These are phyloP conservation scores for Aurelia aurita complex sp. Pacific DNA, from an alignment of 30 jellyfish, hydroid and myxozoan species.

Conservation along the genomic window DNA sequence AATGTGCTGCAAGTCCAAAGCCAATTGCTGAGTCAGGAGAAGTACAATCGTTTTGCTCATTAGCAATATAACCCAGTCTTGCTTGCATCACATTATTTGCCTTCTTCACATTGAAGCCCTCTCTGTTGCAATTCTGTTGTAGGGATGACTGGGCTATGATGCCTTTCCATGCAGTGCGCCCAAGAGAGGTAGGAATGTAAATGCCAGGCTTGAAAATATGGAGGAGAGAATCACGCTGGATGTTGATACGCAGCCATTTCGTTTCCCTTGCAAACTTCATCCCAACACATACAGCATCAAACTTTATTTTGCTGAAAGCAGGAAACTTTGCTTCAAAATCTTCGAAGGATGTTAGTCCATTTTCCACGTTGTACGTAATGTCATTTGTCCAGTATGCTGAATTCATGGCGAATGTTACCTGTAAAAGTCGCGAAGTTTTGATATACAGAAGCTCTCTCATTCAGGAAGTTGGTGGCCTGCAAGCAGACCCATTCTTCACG, in stretches of 20 bases:
- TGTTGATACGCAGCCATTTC: background rate
- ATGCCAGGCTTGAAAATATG: background rate
- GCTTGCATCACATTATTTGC: background rate
- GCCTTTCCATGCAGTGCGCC: constrained; percentile 16
- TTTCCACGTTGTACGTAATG: background rate
- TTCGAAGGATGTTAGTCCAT: background rate
- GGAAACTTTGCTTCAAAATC: constrained; percentile 28
- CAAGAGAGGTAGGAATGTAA: background rate
- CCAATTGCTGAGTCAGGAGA: constrained; percentile 33
- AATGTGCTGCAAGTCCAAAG: background rate
- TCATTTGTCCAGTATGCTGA: constrained; percentile 20
- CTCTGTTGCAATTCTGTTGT: constrained; percentile 10
- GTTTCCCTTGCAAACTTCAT: background rate
- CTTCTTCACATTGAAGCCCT: constrained; percentile 19
- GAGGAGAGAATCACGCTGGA: background rate
- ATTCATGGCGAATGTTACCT: background rate
- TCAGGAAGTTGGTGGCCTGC: too few relatives aligned
- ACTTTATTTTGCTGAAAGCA: background rate
- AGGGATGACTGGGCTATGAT: constrained; percentile 31
- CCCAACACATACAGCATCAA: constrained; percentile 17
- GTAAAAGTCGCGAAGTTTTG: too few relatives aligned
- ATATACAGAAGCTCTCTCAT: too few relatives aligned
- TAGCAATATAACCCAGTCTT: constrained; percentile 18
- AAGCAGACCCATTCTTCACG: too few relatives aligned
- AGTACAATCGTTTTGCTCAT: constrained; percentile 4